Percentiles rank a stretch among this genome's conserved stretches.
Conservation (phyloP, 2,113 vertebrate genomes). For the Orthonyx spaldingii region DNA sequence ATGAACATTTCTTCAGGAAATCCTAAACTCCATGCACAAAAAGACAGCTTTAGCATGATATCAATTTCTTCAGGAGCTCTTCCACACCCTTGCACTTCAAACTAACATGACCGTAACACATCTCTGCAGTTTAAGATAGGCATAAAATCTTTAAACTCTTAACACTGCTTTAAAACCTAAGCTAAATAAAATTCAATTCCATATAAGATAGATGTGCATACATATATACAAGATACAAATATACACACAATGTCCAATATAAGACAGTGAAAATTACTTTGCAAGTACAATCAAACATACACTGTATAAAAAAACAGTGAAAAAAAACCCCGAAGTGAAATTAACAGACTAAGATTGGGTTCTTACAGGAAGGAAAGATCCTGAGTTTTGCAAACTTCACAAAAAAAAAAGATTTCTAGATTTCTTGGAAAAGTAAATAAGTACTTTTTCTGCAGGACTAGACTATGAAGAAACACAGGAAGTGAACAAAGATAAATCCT, state of each 20-base stretch:
- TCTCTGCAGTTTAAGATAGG: neutral
- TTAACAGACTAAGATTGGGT: neutral
- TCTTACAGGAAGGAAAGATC: neutral
- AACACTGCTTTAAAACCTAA: neutral
- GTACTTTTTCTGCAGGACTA: neutral
- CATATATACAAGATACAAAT: neutral
- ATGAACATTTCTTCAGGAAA: slow-evolving; percentile 79
- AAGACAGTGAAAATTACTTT: neutral
- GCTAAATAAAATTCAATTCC: neutral
- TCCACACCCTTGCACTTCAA: neutral
- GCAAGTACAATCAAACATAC: neutral
- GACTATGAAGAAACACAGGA: neutral
- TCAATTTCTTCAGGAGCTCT: neutral
- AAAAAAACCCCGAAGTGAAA: neutral
- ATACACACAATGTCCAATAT: neutral
- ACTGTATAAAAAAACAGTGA: neutral
- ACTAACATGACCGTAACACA: neutral
- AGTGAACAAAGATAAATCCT: neutral
- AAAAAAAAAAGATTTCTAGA: neutral
- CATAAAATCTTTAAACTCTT: neutral
- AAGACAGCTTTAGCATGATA: neutral
- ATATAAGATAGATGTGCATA: neutral
- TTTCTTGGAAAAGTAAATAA: neutral
- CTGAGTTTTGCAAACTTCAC: neutral
- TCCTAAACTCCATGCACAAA: slow-evolving; percentile 72